phyloP scores from a whole-genome alignment of 2,113 vertebrate genomes.

The Urocolius indicus region DNA sequence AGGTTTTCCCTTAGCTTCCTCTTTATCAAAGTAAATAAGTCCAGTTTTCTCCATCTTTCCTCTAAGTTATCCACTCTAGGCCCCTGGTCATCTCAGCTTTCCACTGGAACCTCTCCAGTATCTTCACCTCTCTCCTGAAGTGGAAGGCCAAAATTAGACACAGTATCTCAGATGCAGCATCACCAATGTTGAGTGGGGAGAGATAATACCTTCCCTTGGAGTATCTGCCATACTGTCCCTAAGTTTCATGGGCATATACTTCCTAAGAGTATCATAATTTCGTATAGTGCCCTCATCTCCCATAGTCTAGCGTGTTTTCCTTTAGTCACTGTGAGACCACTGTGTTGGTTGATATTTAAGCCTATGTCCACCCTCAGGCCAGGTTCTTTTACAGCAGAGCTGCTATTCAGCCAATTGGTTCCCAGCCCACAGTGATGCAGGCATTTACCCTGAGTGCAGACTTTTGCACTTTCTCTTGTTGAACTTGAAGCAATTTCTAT shows the following conservation, averaged over 20 bases:
- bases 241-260: neutral
- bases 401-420: neutral
- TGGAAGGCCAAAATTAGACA: neutral
- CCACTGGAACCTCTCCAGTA: neutral
- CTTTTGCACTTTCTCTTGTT: neutral
- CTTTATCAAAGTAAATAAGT: neutral
- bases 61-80: neutral
- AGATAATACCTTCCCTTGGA: neutral
- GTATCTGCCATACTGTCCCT: neutral
- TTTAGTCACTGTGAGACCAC: neutral
- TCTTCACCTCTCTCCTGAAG: neutral
- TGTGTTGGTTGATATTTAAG: neutral
- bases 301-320: neutral
- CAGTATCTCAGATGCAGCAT: neutral
- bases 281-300: neutral
- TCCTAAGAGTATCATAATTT: neutral
- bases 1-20: neutral
- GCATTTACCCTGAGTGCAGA: neutral
- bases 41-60: neutral
- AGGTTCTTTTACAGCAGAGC: neutral
- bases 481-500: neutral
- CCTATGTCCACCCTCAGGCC: neutral
- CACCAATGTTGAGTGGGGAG: neutral
- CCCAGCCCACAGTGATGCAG: neutral
- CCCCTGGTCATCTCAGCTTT: neutral